Evolutionary conservation across 2,113 vertebrate species (phyloP).

Genomic region (Menura novaehollandiae): DNA sequence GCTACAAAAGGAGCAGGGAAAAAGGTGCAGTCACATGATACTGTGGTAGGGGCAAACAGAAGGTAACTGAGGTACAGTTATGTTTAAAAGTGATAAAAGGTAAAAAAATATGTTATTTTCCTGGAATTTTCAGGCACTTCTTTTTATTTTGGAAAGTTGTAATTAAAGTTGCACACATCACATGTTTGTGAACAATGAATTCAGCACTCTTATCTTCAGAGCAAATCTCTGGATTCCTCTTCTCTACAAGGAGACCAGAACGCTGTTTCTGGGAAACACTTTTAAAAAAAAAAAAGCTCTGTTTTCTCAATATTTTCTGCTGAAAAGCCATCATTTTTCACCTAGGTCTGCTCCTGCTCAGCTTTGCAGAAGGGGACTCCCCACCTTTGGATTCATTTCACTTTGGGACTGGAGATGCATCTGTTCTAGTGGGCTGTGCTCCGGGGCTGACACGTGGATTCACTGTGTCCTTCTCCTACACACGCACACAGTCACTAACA

Average conservation of each 20-base stretch:
- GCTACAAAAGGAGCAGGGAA: not conserved
- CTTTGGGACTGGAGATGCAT: not conserved
- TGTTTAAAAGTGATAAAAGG: not conserved
- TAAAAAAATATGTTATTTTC: not conserved
- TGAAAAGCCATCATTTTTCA: not conserved
- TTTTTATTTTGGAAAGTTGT: conserved; percentile 32
- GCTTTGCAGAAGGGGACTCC: not conserved
- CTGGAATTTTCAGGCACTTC: not conserved
- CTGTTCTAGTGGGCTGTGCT: not conserved
- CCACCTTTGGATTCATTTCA: not conserved
- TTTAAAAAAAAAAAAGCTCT: not conserved
- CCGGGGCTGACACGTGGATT: not conserved
- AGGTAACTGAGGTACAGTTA: not conserved
- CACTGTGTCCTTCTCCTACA: not conserved
- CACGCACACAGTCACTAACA: not conserved
- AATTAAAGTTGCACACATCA: conserved; percentile 20
- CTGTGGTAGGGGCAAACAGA: not conserved
- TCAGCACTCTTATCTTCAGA: conserved; percentile 16
- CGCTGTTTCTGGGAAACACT: conserved; percentile 1
- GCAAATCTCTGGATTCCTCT: conserved; percentile 50
- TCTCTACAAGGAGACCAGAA: not conserved
- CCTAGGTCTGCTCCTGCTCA: not conserved
- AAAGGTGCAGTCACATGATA: not conserved
- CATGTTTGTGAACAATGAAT: conserved; percentile 48
- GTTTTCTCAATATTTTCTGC: conserved; percentile 11